phyloP scores from a whole-genome alignment of 1,140 invertebrate genomes.

The Anoplophora glabripennis region DNA sequence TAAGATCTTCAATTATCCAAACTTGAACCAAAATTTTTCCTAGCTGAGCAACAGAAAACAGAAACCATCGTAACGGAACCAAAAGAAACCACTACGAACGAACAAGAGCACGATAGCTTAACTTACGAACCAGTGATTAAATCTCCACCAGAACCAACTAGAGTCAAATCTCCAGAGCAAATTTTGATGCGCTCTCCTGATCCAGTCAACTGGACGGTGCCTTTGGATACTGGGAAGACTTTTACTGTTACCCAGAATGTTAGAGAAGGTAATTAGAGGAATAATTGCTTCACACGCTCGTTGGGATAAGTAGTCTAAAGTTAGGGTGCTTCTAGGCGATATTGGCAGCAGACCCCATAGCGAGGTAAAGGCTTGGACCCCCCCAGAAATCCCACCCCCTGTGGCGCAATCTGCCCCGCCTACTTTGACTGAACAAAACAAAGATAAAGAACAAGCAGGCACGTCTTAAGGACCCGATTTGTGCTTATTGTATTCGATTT shows the following conservation, averaged over 20 bases:
- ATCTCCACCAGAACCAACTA: slow-evolving; percentile 84
- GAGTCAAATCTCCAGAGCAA: slow-evolving; percentile 90
- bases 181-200: slow-evolving; percentile 87
- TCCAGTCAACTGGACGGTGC: slow-evolving; percentile 92
- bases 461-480: slow-evolving; percentile 44
- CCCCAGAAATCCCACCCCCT: slow-evolving; percentile 59
- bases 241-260: slow-evolving; percentile 91
- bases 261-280: slow-evolving; percentile 66
- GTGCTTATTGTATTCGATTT: slow-evolving; percentile 48
- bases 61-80: slow-evolving; percentile 24
- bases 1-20: background rate
- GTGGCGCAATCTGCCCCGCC: slow-evolving; percentile 66
- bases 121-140: slow-evolving; percentile 74
- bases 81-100: slow-evolving; percentile 51
- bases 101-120: slow-evolving; percentile 48
- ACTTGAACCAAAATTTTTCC: background rate
- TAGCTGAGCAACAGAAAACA: slow-evolving; percentile 36
- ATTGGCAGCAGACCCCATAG: slow-evolving; percentile 60
- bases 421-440: slow-evolving; percentile 56
- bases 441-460: slow-evolving; percentile 42
- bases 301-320: background rate
- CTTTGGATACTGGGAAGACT: slow-evolving; percentile 86
- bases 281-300: background rate
- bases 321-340: slow-evolving; percentile 42
- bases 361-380: slow-evolving; percentile 67